Evolutionary conservation across 2,797 vertebrate genomes (phyloP), one percentile per base, ranked within the genome.

Genomic region (Coregonus ussuriensis): DNA sequence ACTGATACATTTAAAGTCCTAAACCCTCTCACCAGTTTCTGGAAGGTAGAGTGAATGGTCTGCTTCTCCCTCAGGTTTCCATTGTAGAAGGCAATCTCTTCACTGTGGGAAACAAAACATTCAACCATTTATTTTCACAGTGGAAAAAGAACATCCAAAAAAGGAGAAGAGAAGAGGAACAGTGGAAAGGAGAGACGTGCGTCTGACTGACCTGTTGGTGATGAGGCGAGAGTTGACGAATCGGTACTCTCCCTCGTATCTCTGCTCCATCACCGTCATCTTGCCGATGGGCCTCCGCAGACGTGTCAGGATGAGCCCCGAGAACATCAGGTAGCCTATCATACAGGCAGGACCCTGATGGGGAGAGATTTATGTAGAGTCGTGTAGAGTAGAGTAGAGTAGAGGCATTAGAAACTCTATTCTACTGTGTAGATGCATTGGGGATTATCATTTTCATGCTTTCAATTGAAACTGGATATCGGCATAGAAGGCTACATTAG

Each of bases 191-290:
- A 15, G 62, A 52, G 59, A 16, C 71, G 25, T 65, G 33, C 66
- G 4, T 67, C 47, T 67, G 15, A 53, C n/a, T 33, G 47, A 96
- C 95, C 96, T 96, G 85, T 96, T 96, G 72, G 95, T 96, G 86
- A 96, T 96, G 82, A 96, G 95, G 11, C 96, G 89, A 11, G 96
- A 96, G 91, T 96, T 96, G 86, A 96, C 92, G 0, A 93, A 96
- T 94, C 95, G 93, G 87, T 96, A 96, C 78, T 97, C 95, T 16
- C 96, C 96, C 91, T 97, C 96, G 65, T 94, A 95, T 74, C 95
- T 94, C 71, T 97, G 96, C 74, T 97, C 96, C 13, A 87, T 83
- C 74, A 96, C 81, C 2, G 95, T 97, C 96, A 97, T 97, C 88
- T 94, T 96, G 77, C 95, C 94, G 74, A 96, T 95, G 13, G 96